Evolutionary conservation across 2,113 vertebrate species (phyloP).

Genomic region (Brachyhypopomus occidentalis): DNA sequence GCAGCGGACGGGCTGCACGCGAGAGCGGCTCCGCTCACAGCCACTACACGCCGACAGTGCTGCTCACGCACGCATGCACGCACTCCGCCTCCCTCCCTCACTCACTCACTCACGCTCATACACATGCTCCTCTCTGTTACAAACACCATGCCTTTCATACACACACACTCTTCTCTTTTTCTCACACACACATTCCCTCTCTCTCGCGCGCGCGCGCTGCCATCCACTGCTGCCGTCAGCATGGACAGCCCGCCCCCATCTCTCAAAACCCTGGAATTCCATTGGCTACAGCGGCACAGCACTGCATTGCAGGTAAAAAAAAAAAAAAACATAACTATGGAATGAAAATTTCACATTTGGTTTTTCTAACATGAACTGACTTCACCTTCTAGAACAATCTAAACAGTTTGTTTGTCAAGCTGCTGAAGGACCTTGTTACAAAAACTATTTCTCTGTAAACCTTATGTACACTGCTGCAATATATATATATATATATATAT

Average conservation of each 20-base stretch:
- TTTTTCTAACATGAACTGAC: slow-evolving; percentile 56
- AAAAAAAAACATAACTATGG: slow-evolving; percentile 45
- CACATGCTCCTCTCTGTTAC: neutral
- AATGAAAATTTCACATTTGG: too few relatives aligned
- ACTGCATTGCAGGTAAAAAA: slow-evolving; percentile 90
- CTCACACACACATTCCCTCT: neutral
- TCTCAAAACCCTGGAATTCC: slow-evolving; percentile 61
- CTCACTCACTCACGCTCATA: neutral
- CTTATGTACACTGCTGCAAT: neutral
- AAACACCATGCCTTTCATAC: neutral
- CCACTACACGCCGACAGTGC: neutral
- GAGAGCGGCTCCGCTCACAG: slow-evolving; percentile 18
- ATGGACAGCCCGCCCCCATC: slow-evolving; percentile 60
- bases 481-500: too few relatives aligned
- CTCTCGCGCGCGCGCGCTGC: neutral
- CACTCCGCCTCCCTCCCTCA: neutral
- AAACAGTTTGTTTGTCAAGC: neutral
- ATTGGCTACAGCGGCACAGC: slow-evolving; percentile 78
- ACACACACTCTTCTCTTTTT: neutral
- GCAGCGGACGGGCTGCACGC: slow-evolving; percentile 45
- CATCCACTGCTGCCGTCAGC: slow-evolving; percentile 65
- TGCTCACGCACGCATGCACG: neutral
- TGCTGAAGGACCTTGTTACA: slow-evolving; percentile 23
- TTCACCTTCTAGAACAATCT: neutral
- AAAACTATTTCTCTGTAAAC: neutral